A percentile compares a stretch with the other conserved stretches of the same genome.
Evolutionary conservation across 2,113 vertebrate genomes (phyloP).

Genomic region (Microtus montanus): DNA sequence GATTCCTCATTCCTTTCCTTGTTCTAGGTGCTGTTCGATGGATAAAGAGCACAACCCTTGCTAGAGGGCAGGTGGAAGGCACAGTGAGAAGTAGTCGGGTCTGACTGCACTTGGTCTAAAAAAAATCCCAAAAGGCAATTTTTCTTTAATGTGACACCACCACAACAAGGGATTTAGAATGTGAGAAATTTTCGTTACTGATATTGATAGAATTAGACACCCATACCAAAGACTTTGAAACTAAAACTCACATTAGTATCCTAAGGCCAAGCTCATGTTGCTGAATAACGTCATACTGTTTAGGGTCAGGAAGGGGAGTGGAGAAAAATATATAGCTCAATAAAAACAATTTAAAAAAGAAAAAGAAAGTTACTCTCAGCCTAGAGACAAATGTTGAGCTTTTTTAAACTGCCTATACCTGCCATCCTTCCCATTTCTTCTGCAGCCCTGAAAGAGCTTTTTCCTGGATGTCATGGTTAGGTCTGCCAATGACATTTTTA

Average conservation of each 20-base stretch:
- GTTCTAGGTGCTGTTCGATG: neutral
- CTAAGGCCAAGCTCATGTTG: neutral
- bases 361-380: neutral
- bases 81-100: neutral
- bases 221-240: neutral
- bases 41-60: neutral
- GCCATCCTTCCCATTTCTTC: neutral
- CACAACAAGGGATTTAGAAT: neutral
- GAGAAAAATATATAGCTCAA: too few relatives aligned
- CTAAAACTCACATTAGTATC: neutral
- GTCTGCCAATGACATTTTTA: neutral
- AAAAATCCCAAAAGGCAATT: neutral
- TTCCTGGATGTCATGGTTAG: neutral
- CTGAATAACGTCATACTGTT: neutral
- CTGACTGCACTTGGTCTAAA: neutral
- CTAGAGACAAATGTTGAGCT: neutral
- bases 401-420: neutral
- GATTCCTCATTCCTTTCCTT: neutral
- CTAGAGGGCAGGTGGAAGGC: neutral
- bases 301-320: neutral
- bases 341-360: too few relatives aligned
- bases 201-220: neutral
- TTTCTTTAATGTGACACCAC: neutral
- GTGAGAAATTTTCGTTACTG: neutral
- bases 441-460: neutral